These are phyloP conservation scores for Diadema setosum DNA, from an alignment of 35 echinoderm and acorn worm genomes.

Conservation along the genomic window DNA sequence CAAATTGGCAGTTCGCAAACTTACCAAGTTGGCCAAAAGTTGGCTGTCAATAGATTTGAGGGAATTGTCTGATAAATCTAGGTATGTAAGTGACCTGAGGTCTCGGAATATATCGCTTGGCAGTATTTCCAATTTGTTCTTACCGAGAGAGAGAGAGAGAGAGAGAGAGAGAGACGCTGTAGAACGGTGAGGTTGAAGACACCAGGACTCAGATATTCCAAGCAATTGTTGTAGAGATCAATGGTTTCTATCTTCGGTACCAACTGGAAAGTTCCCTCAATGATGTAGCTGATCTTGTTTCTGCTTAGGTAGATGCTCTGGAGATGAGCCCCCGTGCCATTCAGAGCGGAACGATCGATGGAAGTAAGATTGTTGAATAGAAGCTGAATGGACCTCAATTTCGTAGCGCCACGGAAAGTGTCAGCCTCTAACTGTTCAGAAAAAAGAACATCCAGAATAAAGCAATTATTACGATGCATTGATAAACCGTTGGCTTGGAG, in stretches of 20 bases:
- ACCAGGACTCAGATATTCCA: background rate
- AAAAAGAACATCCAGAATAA: background rate
- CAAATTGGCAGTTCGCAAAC: background rate
- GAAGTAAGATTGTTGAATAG: background rate
- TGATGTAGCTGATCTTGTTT: background rate
- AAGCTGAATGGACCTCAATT: background rate
- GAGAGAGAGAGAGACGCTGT: no score
- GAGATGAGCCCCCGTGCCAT: background rate
- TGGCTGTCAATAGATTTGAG: background rate
- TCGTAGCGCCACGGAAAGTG: background rate
- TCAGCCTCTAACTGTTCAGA: background rate
- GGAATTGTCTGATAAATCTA: background rate
- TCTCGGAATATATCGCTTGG: background rate
- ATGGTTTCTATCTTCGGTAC: background rate
- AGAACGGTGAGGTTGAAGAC: slow-evolving; percentile 7
- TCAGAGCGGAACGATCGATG: background rate
- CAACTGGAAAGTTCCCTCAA: background rate
- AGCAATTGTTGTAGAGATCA: background rate
- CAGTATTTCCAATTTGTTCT: background rate
- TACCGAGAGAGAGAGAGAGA: no score
- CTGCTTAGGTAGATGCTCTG: background rate
- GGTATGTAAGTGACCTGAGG: background rate
- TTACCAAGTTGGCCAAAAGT: background rate
- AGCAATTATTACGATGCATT: no score
- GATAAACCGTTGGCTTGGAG: no score